Base-by-base conservation (phyloP, 2,888 invertebrate species). In the Napeogenes inachia region DNA sequence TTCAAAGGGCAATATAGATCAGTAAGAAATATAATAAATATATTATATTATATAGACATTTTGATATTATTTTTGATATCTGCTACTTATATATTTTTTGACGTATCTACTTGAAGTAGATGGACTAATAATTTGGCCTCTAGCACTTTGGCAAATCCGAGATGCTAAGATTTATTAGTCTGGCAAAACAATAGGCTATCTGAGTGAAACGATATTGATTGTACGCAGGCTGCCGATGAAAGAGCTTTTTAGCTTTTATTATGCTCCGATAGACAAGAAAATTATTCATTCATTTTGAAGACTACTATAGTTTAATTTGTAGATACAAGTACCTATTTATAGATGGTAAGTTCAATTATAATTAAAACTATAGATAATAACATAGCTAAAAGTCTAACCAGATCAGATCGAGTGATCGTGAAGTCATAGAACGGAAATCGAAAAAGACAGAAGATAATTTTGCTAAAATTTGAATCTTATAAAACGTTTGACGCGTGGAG, bases 401-500 rank as follows among this genome's bases (percentile, higher is more conserved):
- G 30, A 32, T 13, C 21, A 32, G 47, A 32, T 57, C 21, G 32
- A 33, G 46, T 12, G 45, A 47, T 45, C 42, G 45, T 54, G 35
- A 70, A 67, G 60, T 56, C 60, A 60, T 60, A 35, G 59, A 62
- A 33, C 56, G 70, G 72, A 72, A 74, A 72, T 72, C 73, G 74
- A 74, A 78, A 62, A 50, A 59, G 55, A 56, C 66, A 50, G 62
- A 61, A 54, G 63, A 73, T 75, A 79, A 81, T 83, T 82, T 81
- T 77, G 74, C 77, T 78, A 76, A 82, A 83, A 84, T 82, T 82
- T 79, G 79, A 79, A 81, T 81, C 79, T 80, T 77, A 78, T 80
- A 80, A 81, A 78, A 80, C 78, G 79, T 83, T 85, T 83, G 85
- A 84, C 78, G 87, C 79, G 76, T 71, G 74, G 74, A 75, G 71